Base-by-base conservation (phyloP, 1,140 invertebrate species). In the Melanaphis sacchari region DNA sequence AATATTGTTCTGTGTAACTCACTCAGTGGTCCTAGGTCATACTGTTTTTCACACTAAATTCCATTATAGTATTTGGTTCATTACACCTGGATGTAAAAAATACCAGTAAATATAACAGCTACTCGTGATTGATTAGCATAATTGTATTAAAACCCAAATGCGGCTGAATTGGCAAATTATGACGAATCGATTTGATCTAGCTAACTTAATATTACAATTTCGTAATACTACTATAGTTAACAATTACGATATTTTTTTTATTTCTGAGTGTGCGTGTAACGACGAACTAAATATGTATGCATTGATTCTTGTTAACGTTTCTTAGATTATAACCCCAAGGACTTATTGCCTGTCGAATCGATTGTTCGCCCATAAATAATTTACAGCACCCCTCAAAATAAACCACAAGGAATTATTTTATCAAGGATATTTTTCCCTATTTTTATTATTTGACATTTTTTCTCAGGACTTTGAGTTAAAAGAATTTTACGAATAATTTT, bases 171-270 rank as follows among this genome's bases (percentile, higher is more conserved):
- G 91, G 76, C 91, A 82, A 92, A 92, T 92, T 92, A 93, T 93
- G 91, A 93, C 91, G 91, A 93, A 93, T 93, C 91, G 91, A 93
- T 93, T 93, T 85, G 91, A 93, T 93, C 91, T 93, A 93, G 91
- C 81, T 84, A 93, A 93, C 91, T 93, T 93, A 93, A 93, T 93
- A 93, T 93, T 82, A 93, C 76, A n/a, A 93, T 93, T 93, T 93
- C 91, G 76, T 85, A 85, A 93, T 59, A 26, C 26, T 22, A 21
- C 46, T 89, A 40, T 22, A 18, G 31, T 22, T 82, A 49, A 82
- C 91, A n/a, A 84, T 92, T 92, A 49, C 91, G 46, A 85, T 93
- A 93, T 93, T 43, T 76, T 76, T 54, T 85, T 85, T 22, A 38
- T 82, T 85, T 85, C 90, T 85, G 36, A 31, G 22, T 41, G 31